Evolutionary conservation across 2,797 vertebrate species (phyloP).

Genomic region (Nothura maculosa): DNA sequence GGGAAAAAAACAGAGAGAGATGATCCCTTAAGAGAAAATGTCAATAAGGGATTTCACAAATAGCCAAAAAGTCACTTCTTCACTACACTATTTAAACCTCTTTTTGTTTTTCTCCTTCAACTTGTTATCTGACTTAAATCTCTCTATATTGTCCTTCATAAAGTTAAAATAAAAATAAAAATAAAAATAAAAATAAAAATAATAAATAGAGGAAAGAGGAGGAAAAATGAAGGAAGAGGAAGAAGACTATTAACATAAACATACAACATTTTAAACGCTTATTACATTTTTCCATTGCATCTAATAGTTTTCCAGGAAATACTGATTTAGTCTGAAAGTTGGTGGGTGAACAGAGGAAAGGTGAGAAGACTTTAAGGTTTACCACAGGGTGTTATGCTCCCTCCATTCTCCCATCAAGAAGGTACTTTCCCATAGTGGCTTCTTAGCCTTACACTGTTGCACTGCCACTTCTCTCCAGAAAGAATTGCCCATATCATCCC

Average conservation of each 20-base stretch:
- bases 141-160: background rate
- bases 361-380: background rate
- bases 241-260: background rate
- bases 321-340: background rate
- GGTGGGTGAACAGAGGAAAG: background rate
- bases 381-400: background rate
- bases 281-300: background rate
- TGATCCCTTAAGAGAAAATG: background rate
- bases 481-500: background rate
- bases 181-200: background rate
- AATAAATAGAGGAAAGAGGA: background rate
- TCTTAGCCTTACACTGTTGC: background rate
- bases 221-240: background rate
- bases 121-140: background rate
- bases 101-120: background rate
- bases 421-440: background rate
- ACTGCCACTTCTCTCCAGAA: background rate
- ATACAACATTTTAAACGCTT: background rate
- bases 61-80: background rate
- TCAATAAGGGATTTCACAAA: background rate
- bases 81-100: background rate
- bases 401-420: background rate
- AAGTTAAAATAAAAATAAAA: background rate
- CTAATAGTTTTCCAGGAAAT: background rate
- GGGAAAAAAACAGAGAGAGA: background rate